Conservation (phyloP, 2,888 invertebrate genomes). For the Cancer borealis region DNA sequence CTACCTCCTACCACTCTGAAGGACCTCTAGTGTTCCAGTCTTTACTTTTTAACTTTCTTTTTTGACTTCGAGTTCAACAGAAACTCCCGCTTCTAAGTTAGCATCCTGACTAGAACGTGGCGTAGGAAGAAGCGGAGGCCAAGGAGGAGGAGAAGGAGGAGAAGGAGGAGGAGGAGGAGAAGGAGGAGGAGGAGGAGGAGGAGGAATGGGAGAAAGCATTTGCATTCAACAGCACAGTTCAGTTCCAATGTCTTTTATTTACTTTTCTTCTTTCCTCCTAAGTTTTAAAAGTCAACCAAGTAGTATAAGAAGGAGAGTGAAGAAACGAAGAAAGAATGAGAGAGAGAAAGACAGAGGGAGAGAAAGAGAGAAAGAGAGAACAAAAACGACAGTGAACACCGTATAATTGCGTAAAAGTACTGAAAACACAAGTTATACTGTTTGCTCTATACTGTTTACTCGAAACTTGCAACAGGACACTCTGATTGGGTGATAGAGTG, state of each 20-base stretch:
- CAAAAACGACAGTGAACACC: not conserved
- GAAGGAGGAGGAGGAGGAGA: not conserved
- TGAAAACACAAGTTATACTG: not conserved
- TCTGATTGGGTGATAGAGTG: too few relatives aligned
- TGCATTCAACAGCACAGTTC: not conserved
- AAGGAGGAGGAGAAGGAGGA: not conserved
- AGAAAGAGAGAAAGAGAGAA: not conserved
- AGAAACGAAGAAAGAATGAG: not conserved
- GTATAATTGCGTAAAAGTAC: not conserved
- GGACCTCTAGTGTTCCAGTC: conserved; percentile 21
- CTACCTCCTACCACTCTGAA: not conserved
- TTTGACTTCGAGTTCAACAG: not conserved
- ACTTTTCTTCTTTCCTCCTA: not conserved
- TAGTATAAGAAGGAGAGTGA: not conserved
- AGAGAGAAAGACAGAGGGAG: not conserved
- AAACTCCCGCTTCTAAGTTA: conserved; percentile 2
- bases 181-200: not conserved
- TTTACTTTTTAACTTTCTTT: conserved; percentile 28
- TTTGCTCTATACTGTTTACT: not conserved
- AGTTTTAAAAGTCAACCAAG: not conserved
- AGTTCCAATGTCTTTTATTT: not conserved
- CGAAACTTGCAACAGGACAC: not conserved
- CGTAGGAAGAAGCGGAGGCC: not conserved
- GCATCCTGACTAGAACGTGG: not conserved
- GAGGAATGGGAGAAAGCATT: not conserved